Base-by-base conservation (phyloP, 2,888 invertebrate species). In the Nephrotoma appendiculata region DNA sequence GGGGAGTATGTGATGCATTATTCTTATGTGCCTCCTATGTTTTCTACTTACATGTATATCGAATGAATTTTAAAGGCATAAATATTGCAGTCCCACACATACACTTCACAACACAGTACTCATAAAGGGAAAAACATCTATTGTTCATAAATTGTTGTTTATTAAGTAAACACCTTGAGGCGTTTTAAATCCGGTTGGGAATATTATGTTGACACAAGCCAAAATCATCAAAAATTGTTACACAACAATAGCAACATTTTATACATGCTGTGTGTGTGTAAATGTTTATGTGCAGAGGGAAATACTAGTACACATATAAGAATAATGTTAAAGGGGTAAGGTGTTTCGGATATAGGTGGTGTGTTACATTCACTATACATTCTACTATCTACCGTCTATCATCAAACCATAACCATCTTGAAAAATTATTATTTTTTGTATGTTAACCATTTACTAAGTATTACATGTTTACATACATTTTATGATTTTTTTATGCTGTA, bases 171-270 rank as follows among this genome's bases (percentile, higher is more conserved):
- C 88, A 88, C 88, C 88, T 88, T 87, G 87, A 88, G 88, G 88
- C 88, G 88, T 88, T 85, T 85, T 88, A 88, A 88, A 88, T 88
- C 88, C 88, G 88, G 88, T 88, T 88, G 86, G 88, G 87, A 88
- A 88, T 88, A 88, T 88, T 88, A 88, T 88, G 88, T 88, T 88
- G 88, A 88, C 88, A 88, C 86, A 88, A 88, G 87, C 87, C 87
- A 87, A 86, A 86, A 86, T 41, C 42, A 84, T 42, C 48, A 84
- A 43, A 84, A 84, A 71, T 71, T 71, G 71, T 71, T 71, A 71
- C 71, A 71, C 71, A 71, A 71, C 71, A 71, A 71, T 71, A 71
- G 71, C 71, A 71, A 71, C 71, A 71, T 71, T 71, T 31, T 71
- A 44, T 71, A n/a, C 19, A 19, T 31, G 71, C 9, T 52, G 11